phyloP scores from a whole-genome alignment of 2,888 invertebrate species.

The Notodonta dromedarius region DNA sequence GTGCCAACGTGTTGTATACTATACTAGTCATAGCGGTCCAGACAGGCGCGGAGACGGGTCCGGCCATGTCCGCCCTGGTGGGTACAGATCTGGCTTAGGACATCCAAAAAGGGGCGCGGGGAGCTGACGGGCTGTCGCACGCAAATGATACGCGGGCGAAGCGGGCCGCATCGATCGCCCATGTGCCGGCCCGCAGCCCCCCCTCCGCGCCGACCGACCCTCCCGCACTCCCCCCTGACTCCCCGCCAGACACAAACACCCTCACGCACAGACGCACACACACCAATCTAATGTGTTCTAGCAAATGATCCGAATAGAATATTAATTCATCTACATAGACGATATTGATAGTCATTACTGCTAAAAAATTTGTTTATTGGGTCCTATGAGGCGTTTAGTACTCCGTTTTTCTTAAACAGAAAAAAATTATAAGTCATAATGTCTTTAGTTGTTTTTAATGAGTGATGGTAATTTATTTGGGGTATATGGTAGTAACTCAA shows the following conservation, averaged over 20 bases:
- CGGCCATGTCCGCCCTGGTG: constrained; percentile 7
- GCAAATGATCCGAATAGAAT: constrained; percentile 78
- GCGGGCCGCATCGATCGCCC: constrained; percentile 79
- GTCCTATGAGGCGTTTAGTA: background rate
- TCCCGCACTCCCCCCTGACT: constrained; percentile 29
- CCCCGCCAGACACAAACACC: constrained; percentile 60
- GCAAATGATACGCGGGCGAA: constrained; percentile 77
- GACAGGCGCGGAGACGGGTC: background rate
- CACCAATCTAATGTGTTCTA: constrained; percentile 75
- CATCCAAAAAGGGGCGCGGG: constrained; percentile 53
- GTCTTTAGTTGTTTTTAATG: background rate
- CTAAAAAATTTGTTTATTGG: background rate
- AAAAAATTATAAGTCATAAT: background rate
- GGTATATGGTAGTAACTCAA: background rate
- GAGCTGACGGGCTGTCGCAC: constrained; percentile 61
- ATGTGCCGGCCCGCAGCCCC: constrained; percentile 57
- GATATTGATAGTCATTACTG: constrained; percentile 20
- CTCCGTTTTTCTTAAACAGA: background rate
- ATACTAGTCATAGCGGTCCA: background rate
- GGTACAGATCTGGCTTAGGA: constrained; percentile 46
- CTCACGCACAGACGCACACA: constrained; percentile 68
- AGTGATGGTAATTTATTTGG: background rate
- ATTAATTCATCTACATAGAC: constrained; percentile 53
- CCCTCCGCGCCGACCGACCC: constrained; percentile 41
- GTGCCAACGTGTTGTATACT: background rate